A percentile compares a stretch with the other conserved stretches of the same genome.
These are phyloP conservation scores for Himantopus leucocephalus DNA, from an alignment of 2,113 vertebrate species.

Conservation along the genomic window DNA sequence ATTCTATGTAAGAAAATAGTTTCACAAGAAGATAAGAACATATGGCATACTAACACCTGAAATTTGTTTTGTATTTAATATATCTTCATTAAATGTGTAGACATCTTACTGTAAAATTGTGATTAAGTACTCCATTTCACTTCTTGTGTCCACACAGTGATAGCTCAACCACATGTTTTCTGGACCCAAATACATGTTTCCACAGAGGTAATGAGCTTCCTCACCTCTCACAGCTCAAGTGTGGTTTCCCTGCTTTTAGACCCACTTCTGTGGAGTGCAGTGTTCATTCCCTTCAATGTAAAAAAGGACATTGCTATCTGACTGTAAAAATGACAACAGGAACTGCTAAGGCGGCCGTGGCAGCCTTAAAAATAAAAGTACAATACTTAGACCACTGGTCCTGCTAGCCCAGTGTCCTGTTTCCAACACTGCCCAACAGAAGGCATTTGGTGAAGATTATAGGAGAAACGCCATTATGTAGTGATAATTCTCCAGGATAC, in stretches of 20 bases:
- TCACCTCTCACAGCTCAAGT: neutral
- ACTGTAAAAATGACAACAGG: neutral
- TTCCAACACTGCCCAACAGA: neutral
- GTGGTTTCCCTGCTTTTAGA: neutral
- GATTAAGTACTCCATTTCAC: neutral
- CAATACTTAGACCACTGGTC: neutral
- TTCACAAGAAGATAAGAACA: neutral
- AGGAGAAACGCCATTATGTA: neutral
- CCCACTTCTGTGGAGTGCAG: neutral
- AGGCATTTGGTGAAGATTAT: neutral
- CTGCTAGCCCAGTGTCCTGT: neutral
- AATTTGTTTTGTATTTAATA: neutral
- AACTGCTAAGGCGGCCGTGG: neutral
- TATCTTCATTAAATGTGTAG: neutral
- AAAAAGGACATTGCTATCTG: neutral
- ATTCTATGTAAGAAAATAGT: neutral
- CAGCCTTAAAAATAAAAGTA: neutral
- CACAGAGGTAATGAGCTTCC: neutral
- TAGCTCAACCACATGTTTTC: accelerated
- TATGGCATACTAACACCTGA: neutral
- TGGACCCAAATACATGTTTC: neutral
- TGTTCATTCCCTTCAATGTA: neutral
- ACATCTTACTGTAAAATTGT: neutral
- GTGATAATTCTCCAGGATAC: neutral
- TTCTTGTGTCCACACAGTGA: neutral